Evolutionary conservation across 2,113 vertebrate species (phyloP), one percentile per base, ranked within the genome.

Genomic region (Ancistrus triradiatus): DNA sequence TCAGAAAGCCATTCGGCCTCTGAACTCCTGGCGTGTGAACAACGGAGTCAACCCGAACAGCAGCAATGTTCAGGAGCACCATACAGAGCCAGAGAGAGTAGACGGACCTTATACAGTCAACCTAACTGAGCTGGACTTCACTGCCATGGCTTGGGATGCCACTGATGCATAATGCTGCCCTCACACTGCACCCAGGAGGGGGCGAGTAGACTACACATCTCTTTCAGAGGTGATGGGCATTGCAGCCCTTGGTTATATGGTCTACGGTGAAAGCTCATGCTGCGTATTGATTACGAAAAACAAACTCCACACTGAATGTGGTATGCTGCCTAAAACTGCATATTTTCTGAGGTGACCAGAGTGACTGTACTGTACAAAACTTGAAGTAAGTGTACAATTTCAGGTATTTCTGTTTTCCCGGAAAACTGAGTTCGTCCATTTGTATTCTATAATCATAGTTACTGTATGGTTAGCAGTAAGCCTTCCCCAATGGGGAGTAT

Each of bases 1-100:
- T 66, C 57, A 65, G 58, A 90, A 90, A 76, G 70, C 90, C 2
- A 86, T 88, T 18, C 84, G 77, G 55, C 90, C 91, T 8, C 73
- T 89, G 33, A 84, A 80, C 60, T 87, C 91, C 55, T 91, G 91
- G 90, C 78, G 89, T 11, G 79, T 75, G 0, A 84, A 83, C 69
- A 81, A 77, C 63, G 9, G 74, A 44, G 84, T 81, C 68, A 77
- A n/a, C 35, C 11, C 13, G 0, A 84, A 83, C 69, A 81, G 76
- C 65, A 77, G 15, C 35, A 10, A 5, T 10, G 28, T 31, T 11
- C 14, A 8, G 0, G 69, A 51, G 28, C 76, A 60, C 2, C 60
- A 10, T 0, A 0, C 74, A 40, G 70, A 82, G 3, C 51, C 60
- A 0, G 79, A 82, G 1, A 59, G 75, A 66, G 74, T 90, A 13